Conservation (phyloP, 2,113 vertebrate species). For the Charina bottae region DNA sequence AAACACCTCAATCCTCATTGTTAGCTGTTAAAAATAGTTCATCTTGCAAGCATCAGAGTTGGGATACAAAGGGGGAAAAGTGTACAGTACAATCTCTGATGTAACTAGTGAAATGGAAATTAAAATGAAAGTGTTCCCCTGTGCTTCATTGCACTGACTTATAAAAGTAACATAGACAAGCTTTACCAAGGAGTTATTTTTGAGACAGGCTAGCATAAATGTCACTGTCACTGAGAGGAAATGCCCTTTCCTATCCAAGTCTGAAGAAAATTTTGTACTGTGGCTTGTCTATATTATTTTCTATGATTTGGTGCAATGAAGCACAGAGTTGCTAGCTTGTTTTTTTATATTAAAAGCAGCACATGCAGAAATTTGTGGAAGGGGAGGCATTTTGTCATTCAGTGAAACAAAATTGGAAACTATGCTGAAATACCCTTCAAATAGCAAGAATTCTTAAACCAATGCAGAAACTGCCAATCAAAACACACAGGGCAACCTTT, state of each 20-base stretch:
- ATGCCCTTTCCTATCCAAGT: slow-evolving; percentile 1
- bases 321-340: not conserved
- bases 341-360: not conserved
- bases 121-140: slow-evolving; percentile 35
- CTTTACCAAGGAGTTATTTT: slow-evolving; percentile 11
- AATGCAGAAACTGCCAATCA: slow-evolving; percentile 18
- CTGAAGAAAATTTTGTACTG: slow-evolving; percentile 9
- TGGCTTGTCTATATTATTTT: slow-evolving; percentile 37
- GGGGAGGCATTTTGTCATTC: slow-evolving; percentile 18
- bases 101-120: slow-evolving; percentile 33
- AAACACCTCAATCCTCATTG: not conserved
- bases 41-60: slow-evolving; percentile 21
- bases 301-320: slow-evolving; percentile 16
- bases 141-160: slow-evolving; percentile 31
- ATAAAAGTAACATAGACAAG: slow-evolving; percentile 32
- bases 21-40: not conserved
- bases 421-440: slow-evolving; percentile 5
- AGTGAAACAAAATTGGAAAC: slow-evolving; percentile 1
- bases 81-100: not conserved
- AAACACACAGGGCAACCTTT: slow-evolving; percentile 14
- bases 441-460: slow-evolving; percentile 21
- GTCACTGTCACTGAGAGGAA: slow-evolving; percentile 7
- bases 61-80: not conserved
- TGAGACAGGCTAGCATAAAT: slow-evolving; percentile 38
- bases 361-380: not conserved